Evolutionary conservation across 2,888 invertebrate species (phyloP), one percentile per base, ranked within the genome.

Genomic region (Blomia tropicalis): DNA sequence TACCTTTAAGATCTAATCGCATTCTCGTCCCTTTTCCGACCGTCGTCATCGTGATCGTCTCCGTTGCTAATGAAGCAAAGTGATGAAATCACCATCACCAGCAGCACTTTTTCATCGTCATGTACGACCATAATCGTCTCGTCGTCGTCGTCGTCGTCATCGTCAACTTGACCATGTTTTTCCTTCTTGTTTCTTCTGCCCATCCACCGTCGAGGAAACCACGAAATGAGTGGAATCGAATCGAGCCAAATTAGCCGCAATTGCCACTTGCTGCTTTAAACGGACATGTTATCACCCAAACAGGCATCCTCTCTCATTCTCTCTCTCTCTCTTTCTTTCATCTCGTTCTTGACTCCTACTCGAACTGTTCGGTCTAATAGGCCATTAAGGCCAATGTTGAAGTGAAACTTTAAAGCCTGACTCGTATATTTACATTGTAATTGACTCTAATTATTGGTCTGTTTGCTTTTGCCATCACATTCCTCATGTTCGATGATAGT

Each of bases 401-500:
- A 47, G 51, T 47, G 51, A 14, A 47, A 47, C 51, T 47, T 47
- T 36, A 47, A 47, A 47, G n/a, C 23, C 7, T 7, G 5, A n/a
- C 51, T 7, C 51, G 7, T 47, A n/a, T 47, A 47, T 47, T 47
- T 47, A 47, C 51, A 47, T 47, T 47, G 51, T 47, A 47, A 47
- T 47, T 47, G 51, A 47, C 51, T 47, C 51, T 47, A 47, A 47
- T 47, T 47, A 47, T 47, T 47, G 51, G 51, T n/a, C n/a, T 47
- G 51, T 47, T 47, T 47, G 51, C 51, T 47, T 47, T 47, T 7
- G 51, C 51, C 7, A 47, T 7, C 51, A 25, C 51, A 27, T 11
- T n/a, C n/a, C 14, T 14, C 41, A 41, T 41, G 14, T 41, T 14
- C 41, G 41, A n/a, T 47, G 51, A 36, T 7, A 36, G 36, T 17